These are phyloP conservation scores for Tipula confusa DNA, from an alignment of 2,888 invertebrate species.

Conservation along the genomic window DNA sequence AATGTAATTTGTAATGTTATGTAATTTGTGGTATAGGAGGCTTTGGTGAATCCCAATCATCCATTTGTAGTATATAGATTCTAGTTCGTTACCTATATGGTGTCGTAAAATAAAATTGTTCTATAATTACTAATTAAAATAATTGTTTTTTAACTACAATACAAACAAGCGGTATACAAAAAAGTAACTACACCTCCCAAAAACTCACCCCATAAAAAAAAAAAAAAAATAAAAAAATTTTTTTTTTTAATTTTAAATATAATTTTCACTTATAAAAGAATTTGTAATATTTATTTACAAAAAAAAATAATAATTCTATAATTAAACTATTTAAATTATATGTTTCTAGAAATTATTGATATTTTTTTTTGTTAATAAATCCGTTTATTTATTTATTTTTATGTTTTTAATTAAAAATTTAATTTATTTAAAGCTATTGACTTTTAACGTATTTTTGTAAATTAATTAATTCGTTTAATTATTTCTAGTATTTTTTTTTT, in stretches of 20 bases:
- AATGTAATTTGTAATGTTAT: too few species aligned
- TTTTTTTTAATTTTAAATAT: background rate
- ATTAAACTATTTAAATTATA: background rate
- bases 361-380: background rate
- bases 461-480: background rate
- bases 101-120: background rate
- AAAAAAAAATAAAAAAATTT: background rate
- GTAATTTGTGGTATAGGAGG: too few species aligned
- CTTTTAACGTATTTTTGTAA: background rate
- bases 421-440: slow-evolving; percentile 20
- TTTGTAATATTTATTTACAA: background rate
- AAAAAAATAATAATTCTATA: background rate
- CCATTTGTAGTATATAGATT: too few species aligned
- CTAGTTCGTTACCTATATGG: too few species aligned
- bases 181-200: background rate
- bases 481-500: background rate
- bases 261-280: background rate
- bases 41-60: too few species aligned
- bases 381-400: too few species aligned
- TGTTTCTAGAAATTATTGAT: background rate
- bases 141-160: background rate
- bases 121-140: background rate
- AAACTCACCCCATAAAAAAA: background rate
- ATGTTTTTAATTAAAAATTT: background rate
- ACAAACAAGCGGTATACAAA: background rate